Evolutionary conservation across 2,797 vertebrate species (phyloP), one percentile per base, ranked within the genome.

Genomic region (Menidia menidia): DNA sequence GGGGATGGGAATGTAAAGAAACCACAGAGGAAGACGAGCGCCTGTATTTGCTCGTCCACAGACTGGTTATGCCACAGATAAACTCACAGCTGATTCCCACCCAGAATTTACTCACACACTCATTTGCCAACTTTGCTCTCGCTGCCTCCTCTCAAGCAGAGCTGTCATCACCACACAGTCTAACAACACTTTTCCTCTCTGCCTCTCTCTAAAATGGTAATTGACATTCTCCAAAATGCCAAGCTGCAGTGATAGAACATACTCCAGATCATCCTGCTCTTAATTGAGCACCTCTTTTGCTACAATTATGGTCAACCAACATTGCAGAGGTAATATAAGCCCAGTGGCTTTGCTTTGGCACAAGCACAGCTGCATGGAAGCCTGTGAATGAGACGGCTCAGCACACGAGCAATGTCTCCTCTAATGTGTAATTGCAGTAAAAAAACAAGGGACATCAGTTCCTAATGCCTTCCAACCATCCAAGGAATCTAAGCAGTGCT

Each of bases 151-250:
- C 71, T 72, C 57, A 66, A 78, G 64, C 75, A 55, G 75, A 82
- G 73, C 77, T 79, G 76, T 83, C 85, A 80, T 75, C 78, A 47
- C 57, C 68, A 71, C 50, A 64, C 61, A 61, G 53, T 33, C 75
- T 32, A 63, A 76, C 77, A 82, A 77, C 81, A 72, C 78, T 68
- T 73, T 68, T 18, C 60, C 67, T 68, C 73, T 68, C 65, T 60
- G 15, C 59, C 58, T 32, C 77, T 60, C 75, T 72, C 77, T 76
- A 69, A 82, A 83, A 87, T 31, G 78, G 80, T 80, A 74, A 82
- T 83, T 88, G 86, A 89, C 86, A 88, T 91, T 90, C 75, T 90
- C 88, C 83, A 78, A 81, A 82, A 81, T 60, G 71, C 78, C 65
- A 44, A 56, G 61, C 77, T 68, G 71, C 88, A 73, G 71, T 35